phyloP scores from a whole-genome alignment of 2,113 vertebrate species.

The Nothoprocta pentlandii region DNA sequence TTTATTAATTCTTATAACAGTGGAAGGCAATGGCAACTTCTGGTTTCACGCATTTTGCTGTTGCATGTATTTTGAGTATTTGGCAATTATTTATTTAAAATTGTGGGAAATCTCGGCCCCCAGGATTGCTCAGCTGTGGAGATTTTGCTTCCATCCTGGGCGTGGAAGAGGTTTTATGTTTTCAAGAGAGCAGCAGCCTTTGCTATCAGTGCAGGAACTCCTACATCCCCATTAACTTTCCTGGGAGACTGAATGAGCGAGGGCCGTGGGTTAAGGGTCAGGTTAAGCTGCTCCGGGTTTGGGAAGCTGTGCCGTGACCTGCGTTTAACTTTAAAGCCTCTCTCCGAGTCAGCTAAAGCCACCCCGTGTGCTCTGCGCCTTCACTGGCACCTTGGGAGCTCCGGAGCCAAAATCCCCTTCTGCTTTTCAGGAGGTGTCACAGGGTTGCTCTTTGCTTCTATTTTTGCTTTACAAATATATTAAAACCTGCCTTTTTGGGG shows the following conservation, averaged over 20 bases:
- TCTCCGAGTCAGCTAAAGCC: not conserved
- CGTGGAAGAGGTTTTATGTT: not conserved
- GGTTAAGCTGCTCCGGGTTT: conserved; percentile 27
- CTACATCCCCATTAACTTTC: conserved; percentile 19
- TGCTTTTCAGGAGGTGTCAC: not conserved
- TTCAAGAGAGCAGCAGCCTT: not conserved
- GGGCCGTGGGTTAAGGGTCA: not conserved
- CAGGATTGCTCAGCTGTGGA: not conserved
- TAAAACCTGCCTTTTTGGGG: not conserved
- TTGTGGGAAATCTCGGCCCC: not conserved
- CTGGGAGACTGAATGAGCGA: conserved; percentile 32
- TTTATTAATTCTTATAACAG: not conserved
- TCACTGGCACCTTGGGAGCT: not conserved
- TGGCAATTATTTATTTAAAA: not conserved
- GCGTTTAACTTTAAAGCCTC: conserved; percentile 27
- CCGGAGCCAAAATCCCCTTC: not conserved
- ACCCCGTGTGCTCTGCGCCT: not conserved
- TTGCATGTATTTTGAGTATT: not conserved
- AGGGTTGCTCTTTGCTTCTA: not conserved
- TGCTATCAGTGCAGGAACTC: not conserved
- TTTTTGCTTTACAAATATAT: not conserved
- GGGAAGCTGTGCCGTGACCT: conserved; percentile 18
- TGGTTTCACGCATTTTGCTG: not conserved
- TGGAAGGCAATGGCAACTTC: not conserved
- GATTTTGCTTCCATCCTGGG: not conserved